A percentile compares a stretch with the other conserved stretches of the same genome.
Evolutionary conservation across 2,797 vertebrate species (phyloP).

Genomic region (Oophaga sylvatica): DNA sequence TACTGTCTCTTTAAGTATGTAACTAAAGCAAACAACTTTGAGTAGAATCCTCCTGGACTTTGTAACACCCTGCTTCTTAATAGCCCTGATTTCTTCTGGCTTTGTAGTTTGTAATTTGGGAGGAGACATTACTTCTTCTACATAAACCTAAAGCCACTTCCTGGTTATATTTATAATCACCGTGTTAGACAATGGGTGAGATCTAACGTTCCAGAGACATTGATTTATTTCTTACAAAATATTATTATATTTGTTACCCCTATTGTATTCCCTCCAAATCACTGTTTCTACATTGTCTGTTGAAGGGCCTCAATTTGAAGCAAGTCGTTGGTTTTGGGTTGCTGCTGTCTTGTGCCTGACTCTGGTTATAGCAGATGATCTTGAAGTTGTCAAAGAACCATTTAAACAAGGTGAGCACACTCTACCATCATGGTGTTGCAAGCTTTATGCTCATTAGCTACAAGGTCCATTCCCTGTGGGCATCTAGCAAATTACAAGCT

Average conservation of each 20-base stretch:
- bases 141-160: neutral
- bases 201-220: neutral
- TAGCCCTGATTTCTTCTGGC: conserved; percentile 18
- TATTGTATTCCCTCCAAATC: neutral
- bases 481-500: neutral
- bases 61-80: conserved; percentile 21
- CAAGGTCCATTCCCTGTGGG: neutral
- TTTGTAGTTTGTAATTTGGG: neutral
- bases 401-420: conserved; percentile 41
- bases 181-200: conserved; percentile 50
- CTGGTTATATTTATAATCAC: neutral
- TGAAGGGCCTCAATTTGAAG: conserved; percentile 11
- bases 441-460: neutral
- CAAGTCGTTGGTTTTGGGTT: conserved; percentile 9
- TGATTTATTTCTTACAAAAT: neutral
- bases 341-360: neutral
- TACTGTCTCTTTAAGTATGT: neutral
- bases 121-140: conserved; percentile 9
- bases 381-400: neutral
- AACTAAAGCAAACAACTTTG: neutral
- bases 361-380: conserved; percentile 6
- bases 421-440: neutral
- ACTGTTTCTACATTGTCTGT: neutral
- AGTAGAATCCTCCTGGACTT: conserved; percentile 29
- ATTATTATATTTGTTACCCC: neutral